Evolutionary conservation across 2,797 vertebrate species (phyloP).

Genomic region (Aselliscus stoliczkanus): DNA sequence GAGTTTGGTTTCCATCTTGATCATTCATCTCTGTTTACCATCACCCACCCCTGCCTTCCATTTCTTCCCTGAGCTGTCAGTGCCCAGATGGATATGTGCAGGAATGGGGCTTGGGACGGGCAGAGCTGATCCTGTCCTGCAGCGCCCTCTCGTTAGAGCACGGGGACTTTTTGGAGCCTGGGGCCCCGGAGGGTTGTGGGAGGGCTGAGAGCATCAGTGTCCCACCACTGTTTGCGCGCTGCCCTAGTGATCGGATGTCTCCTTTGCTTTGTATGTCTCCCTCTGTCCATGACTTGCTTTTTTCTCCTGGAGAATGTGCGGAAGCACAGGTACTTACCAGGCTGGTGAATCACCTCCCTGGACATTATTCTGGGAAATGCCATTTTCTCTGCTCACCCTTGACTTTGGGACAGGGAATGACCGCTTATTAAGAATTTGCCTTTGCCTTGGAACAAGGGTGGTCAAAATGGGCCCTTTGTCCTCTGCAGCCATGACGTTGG

Average conservation of each 20-base stretch:
- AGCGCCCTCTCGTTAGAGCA: not conserved
- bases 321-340: not conserved
- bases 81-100: not conserved
- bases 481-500: constrained; percentile 78
- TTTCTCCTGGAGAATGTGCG: not conserved
- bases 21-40: not conserved
- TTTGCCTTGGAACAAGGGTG: constrained; percentile 38
- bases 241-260: not conserved
- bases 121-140: no score
- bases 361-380: not conserved
- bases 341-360: not conserved
- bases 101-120: accelerated
- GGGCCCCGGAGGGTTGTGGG: not conserved
- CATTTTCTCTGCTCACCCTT: not conserved
- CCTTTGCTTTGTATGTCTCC: not conserved
- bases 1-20: not conserved
- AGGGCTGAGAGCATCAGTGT: not conserved
- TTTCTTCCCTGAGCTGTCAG: not conserved
- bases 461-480: constrained; percentile 66
- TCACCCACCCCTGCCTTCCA: not conserved
- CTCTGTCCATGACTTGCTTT: not conserved
- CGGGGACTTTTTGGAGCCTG: not conserved
- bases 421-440: constrained; percentile 34
- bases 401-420: not conserved
- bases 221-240: not conserved